phyloP scores from a whole-genome alignment of 2,797 vertebrate species.

The Zonotrichia albicollis region DNA sequence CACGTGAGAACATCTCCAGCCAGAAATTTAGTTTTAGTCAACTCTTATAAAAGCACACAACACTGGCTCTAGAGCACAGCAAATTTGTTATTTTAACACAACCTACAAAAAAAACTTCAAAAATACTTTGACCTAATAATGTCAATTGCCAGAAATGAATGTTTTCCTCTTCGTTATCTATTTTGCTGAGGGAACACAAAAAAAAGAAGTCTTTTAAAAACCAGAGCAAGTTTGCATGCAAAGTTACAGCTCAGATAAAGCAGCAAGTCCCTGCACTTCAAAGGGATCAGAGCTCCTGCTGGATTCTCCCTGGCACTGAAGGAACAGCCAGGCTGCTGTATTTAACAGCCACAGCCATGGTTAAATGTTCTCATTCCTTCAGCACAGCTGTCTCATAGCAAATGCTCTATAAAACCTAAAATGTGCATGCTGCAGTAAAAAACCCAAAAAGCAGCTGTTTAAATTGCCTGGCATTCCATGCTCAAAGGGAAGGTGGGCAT shows the following conservation, averaged over 20 bases:
- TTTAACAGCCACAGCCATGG: neutral
- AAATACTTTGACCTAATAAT: constrained; percentile 46
- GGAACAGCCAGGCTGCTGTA: neutral
- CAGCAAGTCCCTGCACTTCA: neutral
- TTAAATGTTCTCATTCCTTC: constrained; percentile 9
- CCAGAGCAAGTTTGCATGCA: neutral
- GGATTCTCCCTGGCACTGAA: neutral
- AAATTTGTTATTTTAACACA: constrained; percentile 14
- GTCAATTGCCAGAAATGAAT: constrained; percentile 43
- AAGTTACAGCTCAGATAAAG: neutral
- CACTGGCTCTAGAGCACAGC: neutral
- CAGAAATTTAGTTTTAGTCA: neutral
- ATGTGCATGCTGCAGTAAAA: neutral
- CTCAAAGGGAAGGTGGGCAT: neutral
- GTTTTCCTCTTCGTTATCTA: neutral
- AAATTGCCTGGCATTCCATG: neutral
- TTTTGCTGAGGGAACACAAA: neutral
- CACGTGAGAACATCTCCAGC: neutral
- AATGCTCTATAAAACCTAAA: neutral
- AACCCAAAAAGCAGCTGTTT: neutral
- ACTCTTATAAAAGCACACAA: neutral
- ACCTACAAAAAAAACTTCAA: neutral
- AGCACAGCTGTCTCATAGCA: neutral
- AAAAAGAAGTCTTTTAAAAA: neutral
- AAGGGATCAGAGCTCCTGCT: constrained; percentile 14